Percentiles rank a stretch among this genome's conserved stretches.
Evolutionary conservation across 2,888 invertebrate species (phyloP).

Genomic region (Ormyrus labotus): DNA sequence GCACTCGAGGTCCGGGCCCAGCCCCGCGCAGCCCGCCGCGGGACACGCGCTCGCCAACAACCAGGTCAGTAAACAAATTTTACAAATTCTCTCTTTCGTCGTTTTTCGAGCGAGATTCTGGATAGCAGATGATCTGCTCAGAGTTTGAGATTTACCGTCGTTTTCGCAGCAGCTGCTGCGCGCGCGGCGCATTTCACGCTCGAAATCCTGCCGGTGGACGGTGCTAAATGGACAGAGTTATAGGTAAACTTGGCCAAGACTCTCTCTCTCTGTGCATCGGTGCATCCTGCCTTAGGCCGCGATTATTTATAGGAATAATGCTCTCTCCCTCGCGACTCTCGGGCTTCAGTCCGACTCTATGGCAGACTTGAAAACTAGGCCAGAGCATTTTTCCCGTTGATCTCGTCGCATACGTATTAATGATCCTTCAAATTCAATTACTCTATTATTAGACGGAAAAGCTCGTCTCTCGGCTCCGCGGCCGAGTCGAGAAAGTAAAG

Average conservation of each 20-base stretch:
- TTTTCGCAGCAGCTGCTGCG: slow-evolving; percentile 31
- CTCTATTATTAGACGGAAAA: not conserved
- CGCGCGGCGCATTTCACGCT: slow-evolving; percentile 47
- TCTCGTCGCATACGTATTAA: not conserved
- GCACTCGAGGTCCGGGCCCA: slow-evolving; percentile 31
- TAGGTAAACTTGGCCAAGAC: slow-evolving; percentile 48
- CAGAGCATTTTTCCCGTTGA: slow-evolving; percentile 15
- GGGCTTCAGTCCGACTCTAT: not conserved
- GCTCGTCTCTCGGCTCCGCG: no score
- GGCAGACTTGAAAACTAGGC: slow-evolving; percentile 23
- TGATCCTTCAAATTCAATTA: not conserved
- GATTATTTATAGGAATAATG: slow-evolving; percentile 45
- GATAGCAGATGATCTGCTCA: not conserved
- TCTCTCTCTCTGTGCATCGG: not conserved
- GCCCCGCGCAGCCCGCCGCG: slow-evolving; percentile 57
- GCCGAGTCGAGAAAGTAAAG: no score
- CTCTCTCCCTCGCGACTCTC: slow-evolving; percentile 1
- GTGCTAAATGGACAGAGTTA: slow-evolving; percentile 42
- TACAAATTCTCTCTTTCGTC: not conserved
- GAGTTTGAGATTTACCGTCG: slow-evolving; percentile 30
- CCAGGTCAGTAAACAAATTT: slow-evolving; percentile 64
- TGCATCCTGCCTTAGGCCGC: not conserved
- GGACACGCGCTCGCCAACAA: slow-evolving; percentile 67
- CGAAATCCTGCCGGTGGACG: slow-evolving; percentile 44
- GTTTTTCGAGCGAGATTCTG: not conserved